Evolutionary conservation across 53 echinoderm and acorn worm genomes (phyloP), one percentile per base, ranked within the genome.

Genomic region (Crossaster papposus): DNA sequence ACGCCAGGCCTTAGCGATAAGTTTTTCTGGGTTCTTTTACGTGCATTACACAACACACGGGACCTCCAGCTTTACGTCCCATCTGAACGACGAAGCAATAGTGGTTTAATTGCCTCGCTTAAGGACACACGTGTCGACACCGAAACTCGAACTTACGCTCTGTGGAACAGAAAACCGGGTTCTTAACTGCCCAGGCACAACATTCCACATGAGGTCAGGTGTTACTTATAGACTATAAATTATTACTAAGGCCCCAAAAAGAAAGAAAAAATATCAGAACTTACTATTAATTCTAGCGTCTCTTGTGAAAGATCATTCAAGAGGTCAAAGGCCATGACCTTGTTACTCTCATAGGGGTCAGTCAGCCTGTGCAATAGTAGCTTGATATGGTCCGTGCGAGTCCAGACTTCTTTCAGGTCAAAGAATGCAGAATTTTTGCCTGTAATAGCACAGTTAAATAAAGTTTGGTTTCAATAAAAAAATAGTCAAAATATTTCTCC

Each of bases 271-370:
- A 24, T 38, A 38, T 38, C 17, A 28, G 65, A 74, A 79, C 90
- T 71, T 90, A 96, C 96, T 90, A 89, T 71, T 74, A 95, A 91
- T 65, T 90, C 92, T 31, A 94, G 38, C n/a, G 87, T 89, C 36
- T 90, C 92, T 70, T 95, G 96, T 17, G 94, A 54, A 10, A 96
- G 84, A 30, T 80, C 79, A 83, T 64, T 77, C 74, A 97, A 73
- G 31, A 97, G 86, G 82, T 97, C 91, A 93, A 93, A 95, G 89
- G 98, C 93, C 94, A 97, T 93, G 90, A 89, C 83, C 82, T 93
- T 94, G 80, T 97, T 96, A 70, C 90, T 87, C 77, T 94, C 95
- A 70, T 95, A 97, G 72, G 91, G 83, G 89, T 94, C 95, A 35
- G 90, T 90, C 34, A 97, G 89, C 79, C 92, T 89, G n/a, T 83